Conservation (phyloP, 2,888 invertebrate species). For the Lepeophtheirus nordmannii region DNA sequence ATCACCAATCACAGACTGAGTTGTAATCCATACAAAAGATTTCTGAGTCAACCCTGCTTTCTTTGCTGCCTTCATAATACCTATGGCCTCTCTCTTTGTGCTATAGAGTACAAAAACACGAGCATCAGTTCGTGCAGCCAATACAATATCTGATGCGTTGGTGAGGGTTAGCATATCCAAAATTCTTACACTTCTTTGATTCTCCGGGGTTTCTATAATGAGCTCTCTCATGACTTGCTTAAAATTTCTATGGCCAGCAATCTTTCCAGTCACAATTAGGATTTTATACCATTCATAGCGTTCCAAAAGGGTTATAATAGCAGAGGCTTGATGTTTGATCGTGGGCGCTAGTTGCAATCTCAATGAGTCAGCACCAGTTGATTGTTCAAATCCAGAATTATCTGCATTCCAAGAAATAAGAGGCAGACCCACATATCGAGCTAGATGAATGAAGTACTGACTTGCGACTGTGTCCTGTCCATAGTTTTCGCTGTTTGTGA, state of each 20-base stretch:
- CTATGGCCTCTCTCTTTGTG: constrained; percentile 26
- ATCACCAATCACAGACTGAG: constrained; percentile 33
- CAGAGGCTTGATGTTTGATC: constrained; percentile 36
- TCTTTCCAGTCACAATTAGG: constrained; percentile 31
- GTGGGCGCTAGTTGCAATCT: constrained; percentile 19
- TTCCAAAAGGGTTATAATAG: constrained; percentile 39
- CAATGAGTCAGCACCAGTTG: constrained; percentile 27
- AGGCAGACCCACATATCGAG: constrained; percentile 84
- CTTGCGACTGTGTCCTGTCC: constrained; percentile 82
- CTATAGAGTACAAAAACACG: constrained; percentile 32
- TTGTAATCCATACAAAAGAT: constrained; percentile 33
- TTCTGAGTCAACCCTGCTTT: constrained; percentile 30
- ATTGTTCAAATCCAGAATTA: constrained; percentile 65
- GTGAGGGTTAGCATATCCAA: neutral
- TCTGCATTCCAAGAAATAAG: constrained; percentile 96
- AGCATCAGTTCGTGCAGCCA: constrained; percentile 27
- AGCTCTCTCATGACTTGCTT: constrained; percentile 29
- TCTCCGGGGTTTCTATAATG: neutral
- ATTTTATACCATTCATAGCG: constrained; percentile 35
- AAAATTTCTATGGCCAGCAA: constrained; percentile 35
- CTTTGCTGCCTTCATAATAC: constrained; percentile 30
- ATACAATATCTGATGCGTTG: constrained; percentile 2
- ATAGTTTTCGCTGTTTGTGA: constrained; percentile 89
- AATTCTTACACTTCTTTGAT: neutral
- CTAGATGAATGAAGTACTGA: constrained; percentile 80